These are phyloP conservation scores for Coelinius sp. DNA, from an alignment of 2,888 invertebrate genomes.

Conservation along the genomic window DNA sequence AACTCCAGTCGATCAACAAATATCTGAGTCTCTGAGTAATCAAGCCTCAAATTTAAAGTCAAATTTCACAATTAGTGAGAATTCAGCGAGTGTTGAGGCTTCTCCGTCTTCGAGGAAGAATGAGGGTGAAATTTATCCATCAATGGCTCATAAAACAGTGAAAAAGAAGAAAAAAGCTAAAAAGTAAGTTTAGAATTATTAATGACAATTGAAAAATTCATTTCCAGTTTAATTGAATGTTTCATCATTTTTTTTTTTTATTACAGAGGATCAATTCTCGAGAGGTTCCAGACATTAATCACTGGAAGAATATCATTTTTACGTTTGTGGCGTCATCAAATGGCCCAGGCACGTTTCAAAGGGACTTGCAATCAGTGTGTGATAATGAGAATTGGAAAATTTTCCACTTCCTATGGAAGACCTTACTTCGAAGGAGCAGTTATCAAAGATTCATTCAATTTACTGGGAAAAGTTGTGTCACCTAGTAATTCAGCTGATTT, in stretches of 20 bases:
- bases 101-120: constrained; percentile 39
- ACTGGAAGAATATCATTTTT: constrained; percentile 53
- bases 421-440: constrained; percentile 53
- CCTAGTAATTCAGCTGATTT: neutral
- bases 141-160: constrained; percentile 34
- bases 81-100: constrained; percentile 39
- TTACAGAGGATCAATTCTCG: constrained; percentile 58
- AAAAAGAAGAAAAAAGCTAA: constrained; percentile 52
- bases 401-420: constrained; percentile 47
- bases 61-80: constrained; percentile 22
- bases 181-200: constrained; percentile 41
- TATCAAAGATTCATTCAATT: constrained; percentile 53
- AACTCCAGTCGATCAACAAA: constrained; percentile 31
- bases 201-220: neutral
- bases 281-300: constrained; percentile 53
- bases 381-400: constrained; percentile 47
- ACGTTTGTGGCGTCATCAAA: constrained; percentile 62
- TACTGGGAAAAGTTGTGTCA: constrained; percentile 41
- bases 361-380: constrained; percentile 46
- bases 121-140: neutral
- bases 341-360: constrained; percentile 48
- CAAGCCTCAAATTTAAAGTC: neutral
- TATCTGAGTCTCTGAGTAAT: constrained; percentile 49
- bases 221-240: neutral
- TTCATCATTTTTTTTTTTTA: constrained; percentile 21